Evolutionary conservation across 2,113 vertebrate species (phyloP).

Genomic region (Astur gentilis): DNA sequence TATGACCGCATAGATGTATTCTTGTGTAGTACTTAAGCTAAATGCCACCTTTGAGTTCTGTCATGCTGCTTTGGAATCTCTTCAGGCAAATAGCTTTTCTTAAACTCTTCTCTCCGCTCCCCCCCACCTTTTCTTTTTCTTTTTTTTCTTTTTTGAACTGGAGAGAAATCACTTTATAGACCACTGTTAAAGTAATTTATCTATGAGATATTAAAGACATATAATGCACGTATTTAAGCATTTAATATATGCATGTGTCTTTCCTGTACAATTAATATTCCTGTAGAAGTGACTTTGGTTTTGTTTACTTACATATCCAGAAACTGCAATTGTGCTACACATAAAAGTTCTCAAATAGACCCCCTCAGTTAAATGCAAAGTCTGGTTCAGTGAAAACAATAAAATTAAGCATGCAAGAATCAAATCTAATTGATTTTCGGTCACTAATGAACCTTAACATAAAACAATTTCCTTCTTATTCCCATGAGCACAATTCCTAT

Average conservation of each 20-base stretch:
- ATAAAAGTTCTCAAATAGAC: not conserved
- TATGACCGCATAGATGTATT: not conserved
- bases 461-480: not conserved
- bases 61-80: not conserved
- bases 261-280: not conserved
- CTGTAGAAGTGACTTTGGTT: not conserved
- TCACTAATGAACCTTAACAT: not conserved
- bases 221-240: not conserved
- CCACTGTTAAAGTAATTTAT: not conserved
- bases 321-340: not conserved
- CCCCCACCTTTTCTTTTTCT: no score
- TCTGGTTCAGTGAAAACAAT: not conserved
- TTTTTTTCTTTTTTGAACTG: not conserved
- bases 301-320: not conserved
- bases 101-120: rapidly evolving
- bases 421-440: constrained; percentile 7
- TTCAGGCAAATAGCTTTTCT: not conserved
- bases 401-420: not conserved
- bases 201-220: not conserved
- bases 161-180: not conserved
- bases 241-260: not conserved
- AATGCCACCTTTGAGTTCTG: not conserved
- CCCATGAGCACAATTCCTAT: not conserved
- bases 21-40: not conserved
- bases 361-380: not conserved